Conservation (phyloP, 2,113 vertebrate genomes). For the Gila orcuttii region DNA sequence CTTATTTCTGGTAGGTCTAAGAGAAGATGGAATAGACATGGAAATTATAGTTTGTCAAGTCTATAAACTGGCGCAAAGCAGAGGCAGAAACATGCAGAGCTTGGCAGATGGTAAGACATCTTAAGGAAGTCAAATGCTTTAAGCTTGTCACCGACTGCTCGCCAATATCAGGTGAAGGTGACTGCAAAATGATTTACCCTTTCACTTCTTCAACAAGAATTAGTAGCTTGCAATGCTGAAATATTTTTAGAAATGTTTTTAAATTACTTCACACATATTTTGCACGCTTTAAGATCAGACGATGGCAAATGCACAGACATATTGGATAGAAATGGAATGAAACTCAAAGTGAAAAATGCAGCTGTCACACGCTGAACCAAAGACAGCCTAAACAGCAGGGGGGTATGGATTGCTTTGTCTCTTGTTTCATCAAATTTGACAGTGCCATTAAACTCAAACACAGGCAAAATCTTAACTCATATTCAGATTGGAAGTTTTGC, state of each 20-base stretch:
- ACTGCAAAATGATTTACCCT: background rate
- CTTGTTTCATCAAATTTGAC: slow-evolving; percentile 34
- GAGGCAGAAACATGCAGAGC: slow-evolving; percentile 10
- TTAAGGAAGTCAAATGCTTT: background rate
- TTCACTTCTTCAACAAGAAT: background rate
- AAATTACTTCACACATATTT: background rate
- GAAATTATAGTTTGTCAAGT: background rate
- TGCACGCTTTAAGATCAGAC: slow-evolving; percentile 4
- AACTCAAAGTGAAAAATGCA: slow-evolving; percentile 24
- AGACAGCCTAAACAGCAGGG: background rate
- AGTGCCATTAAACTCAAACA: slow-evolving; percentile 27
- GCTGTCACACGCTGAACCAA: slow-evolving; percentile 28
- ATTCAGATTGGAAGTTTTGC: slow-evolving; percentile 19
- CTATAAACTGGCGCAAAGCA: slow-evolving; percentile 7
- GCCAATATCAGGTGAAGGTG: background rate
- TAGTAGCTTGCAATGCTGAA: background rate
- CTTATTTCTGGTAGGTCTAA: background rate
- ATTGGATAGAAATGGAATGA: background rate
- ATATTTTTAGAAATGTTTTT: background rate
- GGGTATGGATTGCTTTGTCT: background rate
- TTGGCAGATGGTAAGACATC: slow-evolving; percentile 5
- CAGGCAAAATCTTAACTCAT: background rate
- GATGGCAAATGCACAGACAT: background rate
- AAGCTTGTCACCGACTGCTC: background rate
- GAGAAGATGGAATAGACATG: background rate